Evolutionary conservation across 2,888 invertebrate genomes (phyloP).

Genomic region (Steromphala cineraria): DNA sequence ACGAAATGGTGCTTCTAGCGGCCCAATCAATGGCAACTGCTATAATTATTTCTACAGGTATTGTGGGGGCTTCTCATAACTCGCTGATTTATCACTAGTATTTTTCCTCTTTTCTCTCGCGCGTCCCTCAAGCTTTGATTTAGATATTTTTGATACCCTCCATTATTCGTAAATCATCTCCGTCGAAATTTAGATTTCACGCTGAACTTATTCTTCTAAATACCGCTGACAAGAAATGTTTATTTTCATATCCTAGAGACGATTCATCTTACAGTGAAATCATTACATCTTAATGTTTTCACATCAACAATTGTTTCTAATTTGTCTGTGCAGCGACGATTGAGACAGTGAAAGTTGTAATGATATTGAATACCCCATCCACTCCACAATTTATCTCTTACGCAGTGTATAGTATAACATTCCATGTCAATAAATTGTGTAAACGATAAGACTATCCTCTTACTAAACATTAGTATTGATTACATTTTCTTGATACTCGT

Average conservation of each 20-base stretch:
- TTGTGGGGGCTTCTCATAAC: not conserved
- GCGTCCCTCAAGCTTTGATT: not conserved
- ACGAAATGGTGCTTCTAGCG: not conserved
- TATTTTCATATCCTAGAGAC: conserved; percentile 5
- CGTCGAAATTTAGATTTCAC: conserved; percentile 16
- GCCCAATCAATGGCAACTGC: not conserved
- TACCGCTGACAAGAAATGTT: not conserved
- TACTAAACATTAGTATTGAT: no score
- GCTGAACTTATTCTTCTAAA: conserved; percentile 10
- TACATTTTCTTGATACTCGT: no score
- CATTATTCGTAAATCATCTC: not conserved
- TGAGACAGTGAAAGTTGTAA: not conserved
- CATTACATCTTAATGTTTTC: not conserved
- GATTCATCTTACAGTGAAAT: not conserved
- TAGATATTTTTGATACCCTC: conserved; percentile 14
- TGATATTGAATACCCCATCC: no score
- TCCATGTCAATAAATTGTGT: no score
- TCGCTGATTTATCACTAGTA: not conserved
- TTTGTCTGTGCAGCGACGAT: not conserved
- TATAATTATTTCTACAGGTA: conserved; percentile 1
- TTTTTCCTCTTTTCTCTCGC: not conserved
- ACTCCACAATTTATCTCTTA: no score
- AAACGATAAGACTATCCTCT: no score
- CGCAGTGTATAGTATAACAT: no score
- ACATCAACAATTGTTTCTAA: conserved; percentile 14